Base-by-base conservation (phyloP, 1,140 invertebrate species). In the Plodia interpunctella region DNA sequence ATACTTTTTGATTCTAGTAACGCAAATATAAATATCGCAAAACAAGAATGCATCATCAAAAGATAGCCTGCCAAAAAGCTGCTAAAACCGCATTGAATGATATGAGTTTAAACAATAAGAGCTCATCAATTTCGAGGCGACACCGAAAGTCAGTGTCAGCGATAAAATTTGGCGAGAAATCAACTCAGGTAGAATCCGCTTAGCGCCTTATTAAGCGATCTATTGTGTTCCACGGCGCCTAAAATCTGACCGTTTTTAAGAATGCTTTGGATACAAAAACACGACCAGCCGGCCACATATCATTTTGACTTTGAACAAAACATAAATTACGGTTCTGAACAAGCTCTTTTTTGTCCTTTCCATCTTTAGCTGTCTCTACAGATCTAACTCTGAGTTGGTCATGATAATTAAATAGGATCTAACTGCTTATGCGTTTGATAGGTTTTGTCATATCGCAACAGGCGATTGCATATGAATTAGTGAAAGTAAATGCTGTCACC, bases 171-270 rank as follows among this genome's bases (percentile, higher is more conserved):
- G 67, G 74, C 68, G 49, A 68, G 63, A 76, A 53, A 70, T 66
- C 56, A 57, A 57, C 17, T 55, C 83, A 86, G 80, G 83, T 86
- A 85, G 63, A 68, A 51, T 32, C 55, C 49, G 50, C 57, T 72
- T 76, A 76, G 71, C 73, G 74, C 76, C 76, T 78, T 69, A 62
- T 71, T 75, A 74, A 76, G 75, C 61, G 67, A 51, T 49, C 76
- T 66, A 83, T 87, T 87, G 78, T 86, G 65, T 68, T 51, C 51
- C 51, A 35, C 61, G 78, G 77, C 78, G 81, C 78, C 76, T 81
- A 74, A 70, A 65, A 56, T 66, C 58, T 62, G 65, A 61, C 63
- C 58, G 58, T 69, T 76, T 74, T 72, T 66, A 59, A 55, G 18
- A 35, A 62, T 44, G 60, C 57, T 30, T 63, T 55, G 50, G 59